A percentile compares a stretch with the other conserved stretches of the same genome.
Evolutionary conservation across 2,797 vertebrate genomes (phyloP).

Genomic region (Picus viridis): DNA sequence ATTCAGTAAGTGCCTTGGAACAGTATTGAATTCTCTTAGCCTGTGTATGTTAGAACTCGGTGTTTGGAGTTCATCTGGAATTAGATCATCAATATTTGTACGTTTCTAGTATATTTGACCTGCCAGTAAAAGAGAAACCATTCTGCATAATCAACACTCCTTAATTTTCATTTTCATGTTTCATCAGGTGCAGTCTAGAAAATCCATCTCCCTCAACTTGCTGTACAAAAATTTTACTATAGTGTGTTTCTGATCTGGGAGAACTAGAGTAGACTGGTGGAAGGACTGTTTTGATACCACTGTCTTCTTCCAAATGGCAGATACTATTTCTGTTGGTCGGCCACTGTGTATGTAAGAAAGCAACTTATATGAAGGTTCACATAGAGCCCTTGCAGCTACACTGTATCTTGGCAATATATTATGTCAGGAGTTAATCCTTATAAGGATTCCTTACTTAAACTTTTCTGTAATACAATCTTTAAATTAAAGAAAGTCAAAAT

Average conservation of each 20-base stretch:
- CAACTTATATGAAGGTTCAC: constrained; percentile 67
- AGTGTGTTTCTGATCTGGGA: constrained; percentile 33
- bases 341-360: constrained; percentile 60
- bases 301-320: constrained; percentile 52
- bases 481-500: constrained; percentile 75
- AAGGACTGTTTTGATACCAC: constrained; percentile 63
- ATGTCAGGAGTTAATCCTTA: constrained; percentile 70
- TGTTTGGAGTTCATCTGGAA: constrained; percentile 82
- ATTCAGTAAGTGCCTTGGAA: constrained; percentile 94
- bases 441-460: constrained; percentile 68
- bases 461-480: constrained; percentile 75
- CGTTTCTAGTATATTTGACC: constrained; percentile 88
- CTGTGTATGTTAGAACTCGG: constrained; percentile 77
- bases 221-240: constrained; percentile 6
- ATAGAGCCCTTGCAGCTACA: constrained; percentile 69
- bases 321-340: constrained; percentile 44
- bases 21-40: constrained; percentile 82
- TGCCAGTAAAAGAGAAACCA: constrained; percentile 83
- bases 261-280: constrained; percentile 50
- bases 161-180: constrained; percentile 72
- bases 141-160: constrained; percentile 45
- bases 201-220: constrained; percentile 32
- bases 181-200: constrained; percentile 35
- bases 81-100: constrained; percentile 82
- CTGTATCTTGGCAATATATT: constrained; percentile 67